phyloP scores from a whole-genome alignment of 2,797 vertebrate genomes.

The Sebastes miniatus region DNA sequence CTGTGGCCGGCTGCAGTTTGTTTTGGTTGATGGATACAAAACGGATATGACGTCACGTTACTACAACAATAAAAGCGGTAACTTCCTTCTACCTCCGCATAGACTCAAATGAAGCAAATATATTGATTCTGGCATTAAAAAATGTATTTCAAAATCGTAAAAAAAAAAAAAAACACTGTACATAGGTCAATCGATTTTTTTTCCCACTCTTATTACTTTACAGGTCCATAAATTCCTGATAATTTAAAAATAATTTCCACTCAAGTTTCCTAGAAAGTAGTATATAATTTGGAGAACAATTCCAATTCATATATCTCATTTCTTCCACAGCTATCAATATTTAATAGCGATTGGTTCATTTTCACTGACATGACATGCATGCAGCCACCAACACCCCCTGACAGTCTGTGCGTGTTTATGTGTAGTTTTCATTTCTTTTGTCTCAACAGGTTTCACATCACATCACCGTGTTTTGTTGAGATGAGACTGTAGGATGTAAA shows the following conservation, averaged over 20 bases:
- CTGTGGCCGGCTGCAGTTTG: too few species aligned
- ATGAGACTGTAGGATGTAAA: not conserved
- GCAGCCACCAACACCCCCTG: not conserved
- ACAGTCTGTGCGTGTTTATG: not conserved
- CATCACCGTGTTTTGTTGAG: not conserved
- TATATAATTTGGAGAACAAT: not conserved
- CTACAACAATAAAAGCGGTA: too few species aligned
- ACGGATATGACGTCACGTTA: too few species aligned
- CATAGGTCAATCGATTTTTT: too few species aligned
- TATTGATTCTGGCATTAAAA: too few species aligned
- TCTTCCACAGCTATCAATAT: not conserved
- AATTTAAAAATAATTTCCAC: not conserved
- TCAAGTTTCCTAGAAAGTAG: not conserved
- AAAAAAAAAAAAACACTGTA: too few species aligned
- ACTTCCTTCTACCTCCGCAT: too few species aligned
- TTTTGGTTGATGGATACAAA: too few species aligned
- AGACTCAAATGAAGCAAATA: too few species aligned
- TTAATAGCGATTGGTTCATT: constrained; percentile 24
- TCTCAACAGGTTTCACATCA: not conserved
- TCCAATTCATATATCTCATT: not conserved
- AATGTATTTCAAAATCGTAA: too few species aligned
- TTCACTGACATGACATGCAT: not conserved
- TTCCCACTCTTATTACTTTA: not conserved
- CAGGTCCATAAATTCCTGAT: not conserved
- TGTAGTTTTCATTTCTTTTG: not conserved